Base-by-base conservation (phyloP, 2,797 vertebrate genomes). In the Tiaroga cobitis region DNA sequence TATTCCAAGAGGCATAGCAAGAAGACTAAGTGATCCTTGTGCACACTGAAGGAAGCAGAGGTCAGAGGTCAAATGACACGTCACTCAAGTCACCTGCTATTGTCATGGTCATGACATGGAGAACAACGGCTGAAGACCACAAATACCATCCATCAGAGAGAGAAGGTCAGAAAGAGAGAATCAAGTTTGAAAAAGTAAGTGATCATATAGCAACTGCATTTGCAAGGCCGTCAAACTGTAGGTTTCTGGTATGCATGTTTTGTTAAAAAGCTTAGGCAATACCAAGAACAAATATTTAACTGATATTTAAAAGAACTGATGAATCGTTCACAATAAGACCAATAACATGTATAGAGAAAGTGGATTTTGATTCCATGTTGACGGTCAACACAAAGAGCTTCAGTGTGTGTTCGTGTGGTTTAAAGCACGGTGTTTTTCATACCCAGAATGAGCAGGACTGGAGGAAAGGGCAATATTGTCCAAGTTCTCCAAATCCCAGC, bases 51-150 rank as follows among this genome's bases (percentile, higher is more conserved):
- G 89, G 61, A 39, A 81, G 87, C 84, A 82, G 65, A 88, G 80
- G 85, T 91, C 92, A 90, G 89, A 88, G 95, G 93, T 93, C 95
- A 96, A 89, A 88, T 95, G 93, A 93, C 95, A 96, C 94, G 91
- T 94, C 94, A 94, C 95, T 18, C 15, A 32, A 95, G 96, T 99
- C 98, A 99, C 98, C 98, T 99, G 98, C 97, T 97, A 96, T 96
- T 97, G 96, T 99, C 97, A 96, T 97, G 96, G 93, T 98, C 97
- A 94, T 94, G 96, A 96, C 96, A 98, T 93, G 97, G 98, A 97
- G 98, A 98, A 92, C 96, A 93, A 89, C 87, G 96, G 96, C 98
- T 99, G 96, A 92, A 97, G 93, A 96, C 79, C 96, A 94, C 96
- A 95, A 89, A 96, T 93, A 96, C 91, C 94, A 93, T 94, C 94